Percentiles rank a stretch among this genome's conserved stretches.
These are phyloP conservation scores for Gymnopithys bicolor DNA, from an alignment of 2,797 vertebrate species.

Conservation along the genomic window DNA sequence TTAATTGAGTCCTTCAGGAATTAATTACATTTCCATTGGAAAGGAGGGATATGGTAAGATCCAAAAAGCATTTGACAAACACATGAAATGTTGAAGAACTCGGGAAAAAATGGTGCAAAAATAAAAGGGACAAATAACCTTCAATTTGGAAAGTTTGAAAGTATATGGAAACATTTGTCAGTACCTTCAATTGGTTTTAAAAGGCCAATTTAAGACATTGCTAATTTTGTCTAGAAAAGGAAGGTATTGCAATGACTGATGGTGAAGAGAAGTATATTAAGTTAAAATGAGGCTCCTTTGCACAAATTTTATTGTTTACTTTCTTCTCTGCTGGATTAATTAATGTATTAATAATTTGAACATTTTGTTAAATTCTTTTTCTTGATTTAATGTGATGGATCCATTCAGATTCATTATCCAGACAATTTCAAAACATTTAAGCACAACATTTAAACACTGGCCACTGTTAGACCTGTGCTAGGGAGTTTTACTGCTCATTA, in stretches of 20 bases:
- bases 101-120: not conserved
- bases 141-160: not conserved
- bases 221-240: not conserved
- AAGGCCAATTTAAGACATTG: not conserved
- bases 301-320: not conserved
- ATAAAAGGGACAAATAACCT: not conserved
- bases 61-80: not conserved
- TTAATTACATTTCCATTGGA: not conserved
- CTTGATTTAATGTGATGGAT: not conserved
- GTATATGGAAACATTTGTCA: not conserved
- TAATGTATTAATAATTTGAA: not conserved
- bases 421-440: not conserved
- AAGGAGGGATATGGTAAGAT: not conserved
- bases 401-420: not conserved
- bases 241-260: not conserved
- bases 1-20: conserved; percentile 20
- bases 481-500: conserved; percentile 1
- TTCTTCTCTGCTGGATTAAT: not conserved
- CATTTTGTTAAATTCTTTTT: not conserved
- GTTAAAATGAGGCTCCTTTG: not conserved
- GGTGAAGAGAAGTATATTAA: not conserved
- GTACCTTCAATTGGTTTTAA: not conserved
- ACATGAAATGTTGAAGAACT: not conserved
- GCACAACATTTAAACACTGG: not conserved
- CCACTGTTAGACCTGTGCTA: not conserved